Conservation (phyloP, 92 coral and sea anemone genomes). For the Phenganax marumi region DNA sequence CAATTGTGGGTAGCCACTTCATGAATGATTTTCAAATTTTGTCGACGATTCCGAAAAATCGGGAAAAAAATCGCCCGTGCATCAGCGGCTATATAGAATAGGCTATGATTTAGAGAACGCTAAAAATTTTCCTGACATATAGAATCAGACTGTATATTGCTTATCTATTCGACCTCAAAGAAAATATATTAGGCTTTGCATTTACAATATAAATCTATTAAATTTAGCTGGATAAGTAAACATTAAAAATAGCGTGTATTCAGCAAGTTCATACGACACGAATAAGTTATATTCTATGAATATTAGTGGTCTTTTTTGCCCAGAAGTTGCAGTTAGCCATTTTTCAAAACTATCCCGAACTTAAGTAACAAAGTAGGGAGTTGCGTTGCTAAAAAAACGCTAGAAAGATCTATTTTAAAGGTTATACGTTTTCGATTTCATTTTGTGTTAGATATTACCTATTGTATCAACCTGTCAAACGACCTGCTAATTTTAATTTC, state of each 20-base stretch:
- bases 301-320: not conserved
- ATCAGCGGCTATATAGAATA: no score
- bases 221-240: not conserved
- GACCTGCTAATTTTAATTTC: not conserved
- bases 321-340: no score
- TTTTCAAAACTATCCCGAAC: no score
- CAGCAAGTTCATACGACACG: not conserved
- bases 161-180: not conserved
- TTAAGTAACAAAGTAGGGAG: not conserved
- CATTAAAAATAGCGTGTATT: not conserved
- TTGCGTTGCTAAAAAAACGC: not conserved
- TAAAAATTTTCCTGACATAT: not conserved
- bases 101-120: no score
- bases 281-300: not conserved
- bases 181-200: not conserved
- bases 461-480: slow-evolving; percentile 1
- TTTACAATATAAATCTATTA: slow-evolving; percentile 27
- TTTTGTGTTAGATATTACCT: not conserved
- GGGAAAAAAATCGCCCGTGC: not conserved
- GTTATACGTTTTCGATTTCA: not conserved
- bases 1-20: no score
- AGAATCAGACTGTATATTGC: not conserved
- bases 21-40: no score
- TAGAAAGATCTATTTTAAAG: not conserved
- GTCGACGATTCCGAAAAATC: no score